These are phyloP conservation scores for Arrhamphus sclerolepis DNA, from an alignment of 2,797 vertebrate species.

Conservation along the genomic window DNA sequence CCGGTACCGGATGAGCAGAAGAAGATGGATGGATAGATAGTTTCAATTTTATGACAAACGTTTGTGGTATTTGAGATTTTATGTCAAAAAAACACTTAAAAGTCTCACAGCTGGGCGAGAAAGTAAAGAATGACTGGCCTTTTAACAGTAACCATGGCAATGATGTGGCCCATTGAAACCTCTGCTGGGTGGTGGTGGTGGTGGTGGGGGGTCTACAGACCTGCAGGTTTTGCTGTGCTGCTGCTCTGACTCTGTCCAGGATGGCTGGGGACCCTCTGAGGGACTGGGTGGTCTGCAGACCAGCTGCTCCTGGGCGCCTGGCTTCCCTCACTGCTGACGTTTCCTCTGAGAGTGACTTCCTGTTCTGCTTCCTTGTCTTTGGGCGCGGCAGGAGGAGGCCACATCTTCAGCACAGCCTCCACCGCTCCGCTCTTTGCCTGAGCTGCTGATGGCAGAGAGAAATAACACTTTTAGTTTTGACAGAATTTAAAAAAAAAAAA, in stretches of 20 bases:
- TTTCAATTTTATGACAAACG: too few species aligned
- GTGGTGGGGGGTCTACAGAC: too few species aligned
- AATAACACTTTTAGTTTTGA: background rate
- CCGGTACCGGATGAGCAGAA: too few species aligned
- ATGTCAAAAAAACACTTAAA: too few species aligned
- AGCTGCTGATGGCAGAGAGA: conserved; percentile 6
- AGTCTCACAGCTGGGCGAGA: too few species aligned
- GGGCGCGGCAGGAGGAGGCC: conserved; percentile 79
- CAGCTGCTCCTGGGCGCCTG: conserved; percentile 26
- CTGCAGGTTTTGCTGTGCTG: conserved; percentile 36
- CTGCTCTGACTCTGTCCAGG: conserved; percentile 2
- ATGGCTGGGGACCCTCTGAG: conserved; percentile 29
- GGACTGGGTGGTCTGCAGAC: conserved; percentile 19
- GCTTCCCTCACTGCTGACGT: conserved; percentile 27
- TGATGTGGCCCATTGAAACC: too few species aligned
- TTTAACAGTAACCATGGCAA: too few species aligned
- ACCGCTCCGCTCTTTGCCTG: conserved; percentile 48
- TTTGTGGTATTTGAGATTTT: too few species aligned
- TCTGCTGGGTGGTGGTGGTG: too few species aligned
- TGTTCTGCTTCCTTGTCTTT: conserved; percentile 48
- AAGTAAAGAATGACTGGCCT: too few species aligned
- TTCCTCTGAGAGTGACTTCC: conserved; percentile 19
- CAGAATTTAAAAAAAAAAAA: too few species aligned
- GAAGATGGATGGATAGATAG: too few species aligned
- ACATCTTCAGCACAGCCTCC: conserved; percentile 81